Evolutionary conservation across 2,113 vertebrate genomes (phyloP).

Genomic region (Naja naja): DNA sequence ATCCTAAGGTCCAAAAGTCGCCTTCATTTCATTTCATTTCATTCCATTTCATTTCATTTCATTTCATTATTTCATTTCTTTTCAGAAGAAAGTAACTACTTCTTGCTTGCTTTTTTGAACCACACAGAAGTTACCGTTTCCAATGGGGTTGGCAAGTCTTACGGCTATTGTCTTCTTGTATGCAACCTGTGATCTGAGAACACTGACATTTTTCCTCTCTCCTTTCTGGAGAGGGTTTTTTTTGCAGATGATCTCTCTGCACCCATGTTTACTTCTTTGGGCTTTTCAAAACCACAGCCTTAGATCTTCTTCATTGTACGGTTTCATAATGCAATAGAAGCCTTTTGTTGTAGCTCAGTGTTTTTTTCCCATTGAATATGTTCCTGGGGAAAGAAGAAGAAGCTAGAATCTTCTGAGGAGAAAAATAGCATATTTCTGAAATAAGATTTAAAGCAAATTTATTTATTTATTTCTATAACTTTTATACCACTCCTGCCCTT

Average conservation of each 20-base stretch:
- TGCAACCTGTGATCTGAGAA: neutral
- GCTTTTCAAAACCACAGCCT: neutral
- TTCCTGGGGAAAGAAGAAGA: neutral
- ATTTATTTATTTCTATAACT: neutral
- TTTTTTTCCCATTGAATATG: no score
- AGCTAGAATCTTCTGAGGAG: neutral
- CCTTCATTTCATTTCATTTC: neutral
- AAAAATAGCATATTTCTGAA: neutral
- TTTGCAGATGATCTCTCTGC: neutral
- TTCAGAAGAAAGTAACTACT: neutral
- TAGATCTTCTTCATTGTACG: neutral
- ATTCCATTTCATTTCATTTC: no score
- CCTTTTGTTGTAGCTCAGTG: neutral
- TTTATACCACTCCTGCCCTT: neutral
- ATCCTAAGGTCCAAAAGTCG: neutral
- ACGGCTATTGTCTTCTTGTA: neutral
- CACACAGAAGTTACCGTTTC: neutral
- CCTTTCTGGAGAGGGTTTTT: neutral
- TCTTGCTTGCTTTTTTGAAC: neutral
- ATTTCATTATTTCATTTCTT: no score
- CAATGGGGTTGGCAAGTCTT: neutral
- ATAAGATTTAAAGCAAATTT: neutral
- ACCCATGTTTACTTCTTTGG: neutral
- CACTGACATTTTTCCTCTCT: neutral
- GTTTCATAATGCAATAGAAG: neutral